Evolutionary conservation across 2,113 vertebrate species (phyloP).

Genomic region (Lanius ludovicianus): DNA sequence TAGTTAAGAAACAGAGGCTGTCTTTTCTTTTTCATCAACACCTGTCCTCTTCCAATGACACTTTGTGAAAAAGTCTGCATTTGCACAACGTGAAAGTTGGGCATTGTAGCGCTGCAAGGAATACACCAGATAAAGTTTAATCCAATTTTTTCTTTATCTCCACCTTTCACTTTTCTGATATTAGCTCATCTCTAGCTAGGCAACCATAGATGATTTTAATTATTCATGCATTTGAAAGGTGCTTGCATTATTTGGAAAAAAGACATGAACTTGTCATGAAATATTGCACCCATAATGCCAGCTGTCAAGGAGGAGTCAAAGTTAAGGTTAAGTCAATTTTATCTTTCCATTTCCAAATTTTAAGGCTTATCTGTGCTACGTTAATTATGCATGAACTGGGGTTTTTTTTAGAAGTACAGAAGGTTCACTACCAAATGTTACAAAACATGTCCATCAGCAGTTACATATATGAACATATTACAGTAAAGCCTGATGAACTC

Average conservation of each 20-base stretch:
- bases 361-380: background rate
- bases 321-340: slow-evolving; percentile 43
- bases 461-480: slow-evolving; percentile 28
- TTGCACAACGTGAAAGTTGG: background rate
- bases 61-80: background rate
- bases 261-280: slow-evolving; percentile 27
- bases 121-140: background rate
- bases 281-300: slow-evolving; percentile 15
- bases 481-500: slow-evolving; percentile 15
- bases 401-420: slow-evolving; percentile 1
- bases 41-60: background rate
- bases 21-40: background rate
- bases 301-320: slow-evolving; percentile 27
- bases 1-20: background rate
- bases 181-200: background rate
- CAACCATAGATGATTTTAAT: slow-evolving; percentile 22
- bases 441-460: slow-evolving; percentile 17
- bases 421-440: slow-evolving; percentile 44
- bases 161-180: background rate
- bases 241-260: slow-evolving; percentile 41
- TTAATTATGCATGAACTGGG: slow-evolving; percentile 26
- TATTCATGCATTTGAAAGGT: slow-evolving; percentile 24
- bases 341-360: slow-evolving; percentile 8
- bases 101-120: background rate
- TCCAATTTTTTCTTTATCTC: background rate